Conservation (phyloP, 2,888 invertebrate genomes). For the Neocrepidodera transversa region DNA sequence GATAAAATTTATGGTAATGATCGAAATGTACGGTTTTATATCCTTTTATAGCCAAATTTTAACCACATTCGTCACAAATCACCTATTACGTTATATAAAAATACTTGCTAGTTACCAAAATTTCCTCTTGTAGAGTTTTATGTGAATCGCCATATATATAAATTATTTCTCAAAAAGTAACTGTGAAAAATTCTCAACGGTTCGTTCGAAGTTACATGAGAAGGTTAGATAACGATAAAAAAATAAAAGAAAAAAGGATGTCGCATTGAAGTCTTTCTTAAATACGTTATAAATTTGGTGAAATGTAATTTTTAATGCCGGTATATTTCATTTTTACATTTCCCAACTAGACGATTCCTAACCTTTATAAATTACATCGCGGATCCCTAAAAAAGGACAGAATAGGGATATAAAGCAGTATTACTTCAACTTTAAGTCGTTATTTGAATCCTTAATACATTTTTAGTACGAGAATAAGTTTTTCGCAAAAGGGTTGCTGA, state of each 20-base stretch:
- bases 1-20: too few relatives aligned
- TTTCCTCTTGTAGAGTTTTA: too few relatives aligned
- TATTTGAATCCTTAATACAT: not conserved
- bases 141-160: too few relatives aligned
- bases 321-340: slow-evolving; percentile 12
- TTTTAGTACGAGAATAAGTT: not conserved
- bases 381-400: not conserved
- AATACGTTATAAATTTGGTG: slow-evolving; percentile 14
- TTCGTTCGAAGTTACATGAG: not conserved
- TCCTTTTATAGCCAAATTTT: too few relatives aligned
- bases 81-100: too few relatives aligned
- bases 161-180: not conserved
- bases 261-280: slow-evolving; percentile 4
- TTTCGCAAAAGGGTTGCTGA: not conserved
- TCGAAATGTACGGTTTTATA: too few relatives aligned
- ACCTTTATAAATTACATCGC: slow-evolving; percentile 8
- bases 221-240: not conserved
- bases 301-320: slow-evolving; percentile 14
- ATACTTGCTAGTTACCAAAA: too few relatives aligned
- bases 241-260: slow-evolving; percentile 1
- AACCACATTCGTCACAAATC: too few relatives aligned
- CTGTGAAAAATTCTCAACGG: not conserved
- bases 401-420: slow-evolving; percentile 4
- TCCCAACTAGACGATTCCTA: slow-evolving; percentile 2
- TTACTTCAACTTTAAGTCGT: not conserved